phyloP scores from a whole-genome alignment of 2,113 vertebrate genomes.

The Potamarius usumacintae region DNA sequence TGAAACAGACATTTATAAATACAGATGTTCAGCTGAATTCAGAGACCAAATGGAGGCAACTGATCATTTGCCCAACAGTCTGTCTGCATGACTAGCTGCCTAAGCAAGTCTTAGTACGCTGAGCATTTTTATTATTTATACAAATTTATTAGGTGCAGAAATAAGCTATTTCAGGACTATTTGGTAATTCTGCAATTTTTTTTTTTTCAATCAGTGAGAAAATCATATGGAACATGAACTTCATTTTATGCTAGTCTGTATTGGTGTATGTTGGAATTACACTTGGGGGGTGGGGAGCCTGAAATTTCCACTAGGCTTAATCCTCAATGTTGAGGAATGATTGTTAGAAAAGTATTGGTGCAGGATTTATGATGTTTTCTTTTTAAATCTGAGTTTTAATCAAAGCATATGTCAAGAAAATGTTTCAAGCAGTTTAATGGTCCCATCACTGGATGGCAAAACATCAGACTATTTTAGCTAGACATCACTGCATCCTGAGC shows the following conservation, averaged over 20 bases:
- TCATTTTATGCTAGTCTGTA: background rate
- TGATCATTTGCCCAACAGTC: background rate
- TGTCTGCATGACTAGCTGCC: background rate
- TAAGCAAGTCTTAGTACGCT: background rate
- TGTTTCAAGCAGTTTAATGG: background rate
- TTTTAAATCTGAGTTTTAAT: background rate
- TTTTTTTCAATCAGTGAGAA: background rate
- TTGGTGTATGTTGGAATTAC: background rate
- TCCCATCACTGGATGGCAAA: background rate
- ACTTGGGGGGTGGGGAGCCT: background rate
- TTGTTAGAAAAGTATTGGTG: background rate
- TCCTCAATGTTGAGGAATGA: background rate
- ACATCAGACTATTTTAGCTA: slow-evolving; percentile 11
- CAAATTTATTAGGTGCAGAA: background rate
- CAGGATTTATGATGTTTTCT: background rate
- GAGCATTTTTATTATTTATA: slow-evolving; percentile 9
- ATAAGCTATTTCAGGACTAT: slow-evolving; percentile 14
- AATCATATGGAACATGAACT: background rate
- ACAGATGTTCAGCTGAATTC: background rate
- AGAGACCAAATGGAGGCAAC: background rate
- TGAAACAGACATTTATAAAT: background rate
- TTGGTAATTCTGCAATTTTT: slow-evolving; percentile 3
- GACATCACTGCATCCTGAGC: slow-evolving; percentile 3
- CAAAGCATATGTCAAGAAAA: background rate
- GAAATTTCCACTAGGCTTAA: background rate